Conservation (phyloP, 2,888 invertebrate genomes). For the Thysanoteuthis rhombus region DNA sequence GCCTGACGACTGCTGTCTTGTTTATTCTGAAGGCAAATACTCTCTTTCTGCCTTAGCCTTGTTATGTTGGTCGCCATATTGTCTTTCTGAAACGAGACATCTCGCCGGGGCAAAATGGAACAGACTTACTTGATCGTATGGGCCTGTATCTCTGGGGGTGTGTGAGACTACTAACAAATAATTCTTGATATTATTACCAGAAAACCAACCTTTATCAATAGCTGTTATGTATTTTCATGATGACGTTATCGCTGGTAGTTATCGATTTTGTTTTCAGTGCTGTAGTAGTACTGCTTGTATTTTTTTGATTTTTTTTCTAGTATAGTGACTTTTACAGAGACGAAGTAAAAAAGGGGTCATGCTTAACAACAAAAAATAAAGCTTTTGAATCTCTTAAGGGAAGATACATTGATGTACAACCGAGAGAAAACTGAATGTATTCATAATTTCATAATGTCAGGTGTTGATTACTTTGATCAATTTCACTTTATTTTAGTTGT, state of each 20-base stretch:
- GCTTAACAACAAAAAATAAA: not conserved
- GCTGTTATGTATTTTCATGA: too few relatives aligned
- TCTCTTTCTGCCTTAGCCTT: not conserved
- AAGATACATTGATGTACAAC: not conserved
- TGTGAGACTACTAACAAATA: not conserved
- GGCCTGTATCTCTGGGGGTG: not conserved
- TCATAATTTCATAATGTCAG: too few relatives aligned
- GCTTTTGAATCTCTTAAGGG: too few relatives aligned
- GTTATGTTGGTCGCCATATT: not conserved
- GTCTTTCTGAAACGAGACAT: not conserved
- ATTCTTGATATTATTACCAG: not conserved
- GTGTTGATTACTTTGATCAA: too few relatives aligned
- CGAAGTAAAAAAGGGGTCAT: not conserved
- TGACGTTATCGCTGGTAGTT: not conserved
- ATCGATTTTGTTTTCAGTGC: not conserved
- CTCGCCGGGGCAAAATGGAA: not conserved
- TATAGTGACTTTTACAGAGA: too few relatives aligned
- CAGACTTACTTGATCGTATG: not conserved
- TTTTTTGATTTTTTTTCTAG: not conserved
- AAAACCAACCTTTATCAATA: not conserved
- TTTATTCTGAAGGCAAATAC: not conserved
- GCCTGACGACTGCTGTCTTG: not conserved
- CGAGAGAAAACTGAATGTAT: not conserved
- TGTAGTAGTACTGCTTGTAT: not conserved
- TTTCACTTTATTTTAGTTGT: too few relatives aligned